Evolutionary conservation across 2,888 invertebrate species (phyloP).

Genomic region (Lingula anatina): DNA sequence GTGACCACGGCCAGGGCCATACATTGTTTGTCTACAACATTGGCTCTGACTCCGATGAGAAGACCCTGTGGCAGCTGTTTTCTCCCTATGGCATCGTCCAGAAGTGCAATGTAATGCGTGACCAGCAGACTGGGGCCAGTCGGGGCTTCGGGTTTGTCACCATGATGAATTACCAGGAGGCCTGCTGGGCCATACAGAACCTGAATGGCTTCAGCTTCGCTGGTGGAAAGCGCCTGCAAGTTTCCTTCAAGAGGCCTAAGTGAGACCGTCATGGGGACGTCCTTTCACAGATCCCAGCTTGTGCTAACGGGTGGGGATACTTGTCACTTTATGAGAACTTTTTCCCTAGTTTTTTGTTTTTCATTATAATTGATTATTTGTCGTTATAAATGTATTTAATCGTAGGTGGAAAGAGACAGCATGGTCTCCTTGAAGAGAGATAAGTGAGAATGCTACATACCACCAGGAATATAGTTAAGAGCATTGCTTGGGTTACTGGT

Average conservation of each 20-base stretch:
- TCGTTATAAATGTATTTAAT: too few relatives aligned
- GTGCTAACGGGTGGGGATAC: too few relatives aligned
- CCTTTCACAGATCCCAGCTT: too few relatives aligned
- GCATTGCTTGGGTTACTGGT: too few relatives aligned
- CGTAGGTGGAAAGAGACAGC: too few relatives aligned
- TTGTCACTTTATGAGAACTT: too few relatives aligned
- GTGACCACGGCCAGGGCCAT: conserved; percentile 19
- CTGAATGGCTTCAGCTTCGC: conserved; percentile 47
- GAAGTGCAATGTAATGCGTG: conserved; percentile 50
- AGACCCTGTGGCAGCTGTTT: conserved; percentile 48
- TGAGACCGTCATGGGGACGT: too few relatives aligned
- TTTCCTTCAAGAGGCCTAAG: conserved; percentile 40
- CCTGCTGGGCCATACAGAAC: conserved; percentile 45
- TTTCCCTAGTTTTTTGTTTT: too few relatives aligned
- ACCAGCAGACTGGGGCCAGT: conserved; percentile 40
- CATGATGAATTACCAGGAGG: conserved; percentile 50
- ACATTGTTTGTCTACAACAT: conserved; percentile 53
- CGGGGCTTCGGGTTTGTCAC: conserved; percentile 54
- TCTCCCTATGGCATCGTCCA: conserved; percentile 49
- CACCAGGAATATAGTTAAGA: too few relatives aligned
- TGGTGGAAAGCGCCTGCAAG: conserved; percentile 47
- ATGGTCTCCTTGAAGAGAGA: too few relatives aligned
- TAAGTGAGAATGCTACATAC: too few relatives aligned
- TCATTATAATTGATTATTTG: too few relatives aligned
- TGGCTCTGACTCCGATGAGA: conserved; percentile 49